Evolutionary conservation across 1,140 invertebrate species (phyloP).

Genomic region (Drosophila virilis): DNA sequence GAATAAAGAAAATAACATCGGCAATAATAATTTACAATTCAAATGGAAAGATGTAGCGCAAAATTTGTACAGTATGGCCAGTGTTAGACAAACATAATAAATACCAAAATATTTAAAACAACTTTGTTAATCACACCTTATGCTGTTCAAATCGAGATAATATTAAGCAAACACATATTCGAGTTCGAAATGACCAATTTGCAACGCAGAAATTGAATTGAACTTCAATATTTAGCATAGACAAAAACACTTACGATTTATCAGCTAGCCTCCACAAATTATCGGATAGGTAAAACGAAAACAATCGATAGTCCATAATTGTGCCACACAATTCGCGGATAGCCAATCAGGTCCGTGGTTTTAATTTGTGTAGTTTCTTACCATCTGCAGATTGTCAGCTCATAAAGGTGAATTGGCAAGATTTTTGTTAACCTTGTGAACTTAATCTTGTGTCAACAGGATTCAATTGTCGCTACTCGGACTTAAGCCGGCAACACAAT

Average conservation of each 20-base stretch:
- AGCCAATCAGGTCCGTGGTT: neutral
- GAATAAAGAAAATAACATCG: neutral
- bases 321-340: conserved; percentile 2
- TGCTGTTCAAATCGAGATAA: neutral
- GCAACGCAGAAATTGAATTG: too few species aligned
- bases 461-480: neutral
- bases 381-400: neutral
- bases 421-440: neutral
- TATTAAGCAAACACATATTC: too few species aligned
- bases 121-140: too few species aligned
- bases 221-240: neutral
- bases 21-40: neutral
- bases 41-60: neutral
- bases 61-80: neutral
- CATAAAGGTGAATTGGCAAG: neutral
- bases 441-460: neutral
- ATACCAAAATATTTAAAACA: too few species aligned
- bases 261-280: neutral
- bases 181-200: too few species aligned
- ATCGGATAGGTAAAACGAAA: neutral
- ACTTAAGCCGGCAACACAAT: neutral
- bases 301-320: conserved; percentile 1
- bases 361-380: neutral
- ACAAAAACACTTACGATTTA: neutral
- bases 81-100: neutral